phyloP scores from a whole-genome alignment of 1,140 invertebrate species.

The Eciton burchellii region DNA sequence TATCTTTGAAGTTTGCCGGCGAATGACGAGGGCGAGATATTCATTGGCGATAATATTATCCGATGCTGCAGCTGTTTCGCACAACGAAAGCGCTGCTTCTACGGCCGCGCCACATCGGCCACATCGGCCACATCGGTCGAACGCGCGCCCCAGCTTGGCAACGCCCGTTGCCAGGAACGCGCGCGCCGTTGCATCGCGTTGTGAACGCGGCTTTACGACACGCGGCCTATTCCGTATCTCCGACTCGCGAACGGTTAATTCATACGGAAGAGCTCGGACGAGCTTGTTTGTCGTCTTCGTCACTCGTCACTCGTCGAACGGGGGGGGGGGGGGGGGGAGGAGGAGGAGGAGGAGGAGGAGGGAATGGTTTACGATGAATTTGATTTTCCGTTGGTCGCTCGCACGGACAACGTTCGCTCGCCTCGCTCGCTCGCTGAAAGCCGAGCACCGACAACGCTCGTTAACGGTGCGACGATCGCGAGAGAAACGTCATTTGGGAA shows the following conservation, averaged over 20 bases:
- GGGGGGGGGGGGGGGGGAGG: no score
- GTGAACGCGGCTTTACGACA: not conserved
- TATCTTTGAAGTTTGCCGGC: not conserved
- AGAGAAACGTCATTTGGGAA: no score
- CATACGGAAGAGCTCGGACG: not conserved
- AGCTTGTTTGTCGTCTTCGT: no score
- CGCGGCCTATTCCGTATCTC: not conserved
- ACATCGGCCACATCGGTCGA: not conserved
- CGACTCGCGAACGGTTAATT: not conserved
- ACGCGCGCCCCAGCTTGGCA: conserved; percentile 26
- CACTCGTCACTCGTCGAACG: no score
- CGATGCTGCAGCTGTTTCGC: conserved; percentile 26
- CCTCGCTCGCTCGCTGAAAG: no score
- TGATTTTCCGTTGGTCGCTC: not conserved
- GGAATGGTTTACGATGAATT: conserved; percentile 21
- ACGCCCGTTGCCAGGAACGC: conserved; percentile 16
- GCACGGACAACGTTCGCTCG: no score
- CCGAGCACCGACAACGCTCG: no score
- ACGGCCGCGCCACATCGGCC: no score
- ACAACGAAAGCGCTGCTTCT: no score
- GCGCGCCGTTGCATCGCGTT: not conserved
- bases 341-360: no score
- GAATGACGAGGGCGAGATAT: conserved; percentile 25
- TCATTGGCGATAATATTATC: not conserved
- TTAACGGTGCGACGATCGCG: no score